Evolutionary conservation across 2,888 invertebrate species (phyloP), one percentile per base, ranked within the genome.

Genomic region (Eupithecia dodoneata): DNA sequence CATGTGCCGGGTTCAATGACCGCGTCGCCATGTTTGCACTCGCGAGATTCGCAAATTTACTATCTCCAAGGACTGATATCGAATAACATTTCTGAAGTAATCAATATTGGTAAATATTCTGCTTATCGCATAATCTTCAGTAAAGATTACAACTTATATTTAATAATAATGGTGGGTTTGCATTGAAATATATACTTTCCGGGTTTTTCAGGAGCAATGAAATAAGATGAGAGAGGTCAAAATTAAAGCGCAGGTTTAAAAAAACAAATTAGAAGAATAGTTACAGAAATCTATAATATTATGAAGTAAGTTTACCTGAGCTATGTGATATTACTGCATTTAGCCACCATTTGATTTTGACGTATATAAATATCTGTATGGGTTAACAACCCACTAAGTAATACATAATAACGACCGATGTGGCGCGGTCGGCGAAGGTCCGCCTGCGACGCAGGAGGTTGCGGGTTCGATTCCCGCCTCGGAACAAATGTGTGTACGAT

Each of bases 1-100:
- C 88, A 88, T 88, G 88, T 87, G 85, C 63, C 69, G 82, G 79
- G 88, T 88, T 90, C 88, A 84, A 80, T 83, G 87, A 89, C 87
- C 88, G 84, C 83, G 81, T 76, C 85, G 85, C 84, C 85, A 83
- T 84, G 85, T 88, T 89, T 87, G 88, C 87, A 86, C 85, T 84
- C 85, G 83, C 83, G 74, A 85, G 84, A 86, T 87, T 88, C 80
- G 88, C 87, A 80, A 85, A 82, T 85, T 63, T 81, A 81, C 82
- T 77, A 79, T 81, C 79, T 71, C 76, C 72, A 75, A 72, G 73
- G 71, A 71, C 76, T 82, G 79, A 80, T 80, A 80, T 74, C 73
- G 52, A 73, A 49, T 76, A 70, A 66, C 45, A 74, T 75, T 72
- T 76, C 69, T 76, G 76, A 72, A 77, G 70, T 63, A 44, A 78